Conservation (phyloP, 1,140 invertebrate genomes). For the Schmidtea mediterranea region DNA sequence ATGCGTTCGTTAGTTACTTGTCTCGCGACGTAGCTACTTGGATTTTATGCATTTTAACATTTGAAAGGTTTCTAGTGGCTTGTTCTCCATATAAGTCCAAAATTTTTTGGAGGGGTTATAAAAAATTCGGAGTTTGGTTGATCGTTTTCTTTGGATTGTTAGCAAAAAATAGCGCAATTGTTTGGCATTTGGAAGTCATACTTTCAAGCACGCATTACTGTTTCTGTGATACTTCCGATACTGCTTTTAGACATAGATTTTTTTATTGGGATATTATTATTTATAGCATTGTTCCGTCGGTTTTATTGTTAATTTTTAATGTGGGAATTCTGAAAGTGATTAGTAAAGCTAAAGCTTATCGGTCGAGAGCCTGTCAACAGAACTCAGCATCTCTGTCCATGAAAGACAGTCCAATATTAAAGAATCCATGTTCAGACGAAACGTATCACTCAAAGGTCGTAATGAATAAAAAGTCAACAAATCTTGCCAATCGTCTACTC, state of each 20-base stretch:
- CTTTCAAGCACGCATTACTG: neutral
- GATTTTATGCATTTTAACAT: neutral
- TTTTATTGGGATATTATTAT: conserved; percentile 2
- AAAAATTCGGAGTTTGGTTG: neutral
- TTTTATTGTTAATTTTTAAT: neutral
- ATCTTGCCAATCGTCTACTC: neutral
- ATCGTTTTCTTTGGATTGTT: neutral
- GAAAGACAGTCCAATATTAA: no score
- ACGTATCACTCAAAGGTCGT: no score
- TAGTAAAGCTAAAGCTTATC: neutral
- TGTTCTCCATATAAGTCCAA: conserved; percentile 1
- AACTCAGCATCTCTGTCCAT: neutral
- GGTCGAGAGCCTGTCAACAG: neutral
- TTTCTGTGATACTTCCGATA: neutral
- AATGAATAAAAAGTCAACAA: neutral
- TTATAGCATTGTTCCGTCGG: conserved; percentile 1
- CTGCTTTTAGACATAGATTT: neutral
- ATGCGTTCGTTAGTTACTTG: neutral
- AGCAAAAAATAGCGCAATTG: neutral
- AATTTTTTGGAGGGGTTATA: neutral
- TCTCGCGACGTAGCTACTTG: conserved; percentile 3
- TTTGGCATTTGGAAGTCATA: neutral
- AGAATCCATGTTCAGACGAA: no score
- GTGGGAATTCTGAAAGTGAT: neutral
- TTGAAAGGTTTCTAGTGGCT: neutral